These are phyloP conservation scores for Iphiclides podalirius DNA, from an alignment of 2,888 invertebrate genomes.

Conservation along the genomic window DNA sequence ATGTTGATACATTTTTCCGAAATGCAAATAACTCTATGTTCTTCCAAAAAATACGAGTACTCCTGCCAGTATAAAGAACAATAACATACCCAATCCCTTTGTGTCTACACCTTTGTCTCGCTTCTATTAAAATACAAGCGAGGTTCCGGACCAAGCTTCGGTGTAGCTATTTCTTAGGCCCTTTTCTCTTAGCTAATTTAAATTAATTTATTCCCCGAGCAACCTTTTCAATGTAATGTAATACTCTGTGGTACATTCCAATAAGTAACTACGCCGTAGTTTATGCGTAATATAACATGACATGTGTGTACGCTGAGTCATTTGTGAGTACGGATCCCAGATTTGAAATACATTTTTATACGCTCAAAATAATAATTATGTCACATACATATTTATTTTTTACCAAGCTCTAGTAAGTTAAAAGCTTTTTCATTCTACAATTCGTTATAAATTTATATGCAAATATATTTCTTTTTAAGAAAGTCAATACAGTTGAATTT, in stretches of 20 bases:
- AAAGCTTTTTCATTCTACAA: no score
- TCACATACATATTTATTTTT: no score
- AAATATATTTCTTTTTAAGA: no score
- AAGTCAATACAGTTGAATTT: no score
- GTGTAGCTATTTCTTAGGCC: constrained; percentile 53
- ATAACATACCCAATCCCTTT: constrained; percentile 60
- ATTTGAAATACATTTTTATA: neutral
- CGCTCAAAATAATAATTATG: no score
- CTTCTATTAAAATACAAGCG: constrained; percentile 61
- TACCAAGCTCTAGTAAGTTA: no score
- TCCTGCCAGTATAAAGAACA: constrained; percentile 42
- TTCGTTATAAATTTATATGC: no score
- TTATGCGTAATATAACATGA: neutral
- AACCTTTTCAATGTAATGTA: constrained; percentile 26
- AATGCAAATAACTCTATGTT: constrained; percentile 6
- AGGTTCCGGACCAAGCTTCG: constrained; percentile 58
- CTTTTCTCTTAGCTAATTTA: constrained; percentile 70
- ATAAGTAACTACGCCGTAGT: neutral
- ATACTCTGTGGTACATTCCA: neutral
- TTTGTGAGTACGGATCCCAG: neutral
- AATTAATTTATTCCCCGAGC: constrained; percentile 68
- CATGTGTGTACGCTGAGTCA: neutral
- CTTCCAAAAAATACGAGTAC: constrained; percentile 33
- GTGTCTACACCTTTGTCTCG: constrained; percentile 66
- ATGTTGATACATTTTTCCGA: neutral